Evolutionary conservation across 2,113 vertebrate genomes (phyloP), one percentile per base, ranked within the genome.

Genomic region (Proterorhinus semilunaris): DNA sequence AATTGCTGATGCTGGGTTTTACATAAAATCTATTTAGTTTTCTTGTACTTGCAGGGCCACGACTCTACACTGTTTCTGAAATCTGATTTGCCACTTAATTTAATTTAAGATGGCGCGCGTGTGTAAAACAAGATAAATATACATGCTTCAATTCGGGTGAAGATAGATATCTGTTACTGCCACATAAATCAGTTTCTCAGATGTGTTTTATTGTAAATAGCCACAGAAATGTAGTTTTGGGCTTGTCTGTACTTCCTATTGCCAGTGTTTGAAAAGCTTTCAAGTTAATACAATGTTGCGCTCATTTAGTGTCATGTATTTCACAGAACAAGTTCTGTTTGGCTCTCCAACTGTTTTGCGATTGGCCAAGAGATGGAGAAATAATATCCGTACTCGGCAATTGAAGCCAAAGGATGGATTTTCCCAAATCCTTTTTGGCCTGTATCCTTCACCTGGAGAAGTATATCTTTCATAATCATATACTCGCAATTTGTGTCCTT

Each of bases 111-210:
- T 61, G 27, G 55, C 12, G 36, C 7, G 42, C 45, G 58, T 51
- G 49, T 61, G 58, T 43, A 61, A 61, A 61, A 61, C 58, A 61
- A 61, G 58, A 61, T 61, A 15, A 61, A 61, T 61, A 61, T n/a
- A 45, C 42, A 44, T 45, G 36, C 42, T 44, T 61, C 36, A 61
- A 15, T 61, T 61, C 42, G 13, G 58, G 58, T 61, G 58, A 61
- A 61, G 58, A 61, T 43, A 15, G 58, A 44, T 61, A 43, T 61
- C 58, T 61, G 36, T 61, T 43, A 9, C 42, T 61, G 58, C 7
- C 58, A 61, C 42, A 61, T 6, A n/a, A 51, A 43, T 59, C 57
- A 43, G 58, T 44, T 61, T 44, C 43, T 61, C 58, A 43, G 45
- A 61, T 61, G 36, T 61, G 8, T 61, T 6, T 61, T n/a, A 61